Conservation (phyloP, 2,888 invertebrate genomes). For the Diogma glabrata region DNA sequence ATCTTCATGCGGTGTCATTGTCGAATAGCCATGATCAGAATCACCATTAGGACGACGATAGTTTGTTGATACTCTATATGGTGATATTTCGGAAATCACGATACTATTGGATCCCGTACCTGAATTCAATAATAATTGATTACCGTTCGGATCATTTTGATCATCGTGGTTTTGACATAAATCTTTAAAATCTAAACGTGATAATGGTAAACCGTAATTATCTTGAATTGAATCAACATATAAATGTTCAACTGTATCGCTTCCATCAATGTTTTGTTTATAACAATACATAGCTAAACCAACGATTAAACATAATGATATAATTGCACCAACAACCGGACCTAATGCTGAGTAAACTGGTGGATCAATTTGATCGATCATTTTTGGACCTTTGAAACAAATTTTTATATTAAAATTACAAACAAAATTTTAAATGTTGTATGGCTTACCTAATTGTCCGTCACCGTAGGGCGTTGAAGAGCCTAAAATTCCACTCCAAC, state of each 20-base stretch:
- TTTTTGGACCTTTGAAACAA: constrained; percentile 24
- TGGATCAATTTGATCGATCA: constrained; percentile 33
- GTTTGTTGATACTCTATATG: constrained; percentile 74
- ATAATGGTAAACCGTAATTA: constrained; percentile 53
- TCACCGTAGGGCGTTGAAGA: constrained; percentile 74
- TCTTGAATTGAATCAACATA: constrained; percentile 42
- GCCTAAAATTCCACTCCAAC: constrained; percentile 78
- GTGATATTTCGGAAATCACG: constrained; percentile 58
- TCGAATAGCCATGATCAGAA: constrained; percentile 92
- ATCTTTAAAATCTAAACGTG: constrained; percentile 59
- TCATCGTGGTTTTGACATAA: constrained; percentile 39
- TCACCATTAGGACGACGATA: constrained; percentile 54
- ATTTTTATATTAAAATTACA: too few relatives aligned
- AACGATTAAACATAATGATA: constrained; percentile 67
- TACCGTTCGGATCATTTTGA: constrained; percentile 34
- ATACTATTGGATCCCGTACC: constrained; percentile 41
- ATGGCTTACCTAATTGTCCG: constrained; percentile 48
- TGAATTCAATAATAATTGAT: constrained; percentile 24
- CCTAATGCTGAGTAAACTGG: constrained; percentile 64
- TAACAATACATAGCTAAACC: constrained; percentile 79
- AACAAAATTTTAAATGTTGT: constrained; percentile 19
- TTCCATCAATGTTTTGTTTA: constrained; percentile 45
- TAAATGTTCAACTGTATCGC: constrained; percentile 33
- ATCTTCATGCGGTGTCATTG: constrained; percentile 87
- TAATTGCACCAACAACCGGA: constrained; percentile 75